Percentiles rank a stretch among this genome's conserved stretches.
Evolutionary conservation across 1,140 invertebrate genomes (phyloP).

Genomic region (Yoshiicerus persimilis): DNA sequence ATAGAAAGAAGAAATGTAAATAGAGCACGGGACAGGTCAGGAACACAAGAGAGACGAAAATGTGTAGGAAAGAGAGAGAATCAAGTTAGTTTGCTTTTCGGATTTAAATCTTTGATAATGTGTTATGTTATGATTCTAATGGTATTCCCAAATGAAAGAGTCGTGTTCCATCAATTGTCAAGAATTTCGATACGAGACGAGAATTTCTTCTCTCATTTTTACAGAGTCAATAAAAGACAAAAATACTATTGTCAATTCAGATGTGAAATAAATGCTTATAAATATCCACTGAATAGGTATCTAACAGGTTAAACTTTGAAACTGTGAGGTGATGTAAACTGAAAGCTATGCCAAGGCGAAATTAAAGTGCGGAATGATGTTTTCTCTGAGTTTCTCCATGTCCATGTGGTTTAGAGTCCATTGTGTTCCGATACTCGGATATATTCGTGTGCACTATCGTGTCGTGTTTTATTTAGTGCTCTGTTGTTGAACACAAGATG

Average conservation of each 20-base stretch:
- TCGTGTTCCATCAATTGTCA: background rate
- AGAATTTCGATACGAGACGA: background rate
- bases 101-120: conserved; percentile 7
- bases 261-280: background rate
- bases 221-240: too few relatives aligned
- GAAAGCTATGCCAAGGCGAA: background rate
- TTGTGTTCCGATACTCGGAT: background rate
- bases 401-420: background rate
- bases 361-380: conserved; percentile 8
- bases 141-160: background rate
- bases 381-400: background rate
- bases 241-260: background rate
- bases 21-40: conserved; percentile 11
- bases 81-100: background rate
- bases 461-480: background rate
- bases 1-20: background rate
- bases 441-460: background rate
- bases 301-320: background rate
- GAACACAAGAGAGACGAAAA: background rate
- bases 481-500: background rate
- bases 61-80: background rate
- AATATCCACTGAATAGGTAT: background rate
- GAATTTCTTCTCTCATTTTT: background rate
- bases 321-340: background rate
- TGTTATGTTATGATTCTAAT: background rate